Evolutionary conservation across 1,140 invertebrate species (phyloP).

Genomic region (Dinothrombium tinctorium): DNA sequence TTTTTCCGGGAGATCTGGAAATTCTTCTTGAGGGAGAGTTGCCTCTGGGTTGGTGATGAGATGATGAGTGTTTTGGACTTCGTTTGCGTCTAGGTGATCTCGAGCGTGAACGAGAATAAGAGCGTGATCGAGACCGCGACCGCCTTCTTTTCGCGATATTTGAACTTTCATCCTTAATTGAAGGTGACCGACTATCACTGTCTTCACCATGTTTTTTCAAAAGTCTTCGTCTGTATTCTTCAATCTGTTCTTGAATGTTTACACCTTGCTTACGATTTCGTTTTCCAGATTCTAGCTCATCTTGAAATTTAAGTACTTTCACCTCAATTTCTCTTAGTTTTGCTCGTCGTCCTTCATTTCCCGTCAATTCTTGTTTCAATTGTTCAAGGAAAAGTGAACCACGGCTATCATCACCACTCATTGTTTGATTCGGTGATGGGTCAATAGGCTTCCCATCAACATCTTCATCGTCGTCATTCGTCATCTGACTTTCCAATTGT

Average conservation of each 20-base stretch:
- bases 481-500: constrained; percentile 31
- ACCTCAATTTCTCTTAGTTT: constrained; percentile 70
- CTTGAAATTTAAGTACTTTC: constrained; percentile 82
- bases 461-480: constrained; percentile 19
- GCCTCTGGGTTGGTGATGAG: too few species aligned
- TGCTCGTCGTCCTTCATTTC: constrained; percentile 43
- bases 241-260: constrained; percentile 54
- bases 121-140: neutral
- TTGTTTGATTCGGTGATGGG: neutral
- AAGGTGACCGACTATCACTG: too few species aligned
- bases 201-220: constrained; percentile 59
- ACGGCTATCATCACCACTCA: constrained; percentile 19
- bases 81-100: too few species aligned
- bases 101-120: too few species aligned
- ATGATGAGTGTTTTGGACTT: too few species aligned
- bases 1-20: too few species aligned
- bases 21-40: too few species aligned
- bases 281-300: constrained; percentile 71
- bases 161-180: too few species aligned
- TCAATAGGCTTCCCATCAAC: constrained; percentile 22
- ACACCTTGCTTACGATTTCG: constrained; percentile 45
- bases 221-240: constrained; percentile 72
- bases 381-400: neutral
- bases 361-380: constrained; percentile 1
- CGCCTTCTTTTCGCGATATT: neutral